Conservation (phyloP, 2,113 vertebrate genomes). For the Mus pahari region DNA sequence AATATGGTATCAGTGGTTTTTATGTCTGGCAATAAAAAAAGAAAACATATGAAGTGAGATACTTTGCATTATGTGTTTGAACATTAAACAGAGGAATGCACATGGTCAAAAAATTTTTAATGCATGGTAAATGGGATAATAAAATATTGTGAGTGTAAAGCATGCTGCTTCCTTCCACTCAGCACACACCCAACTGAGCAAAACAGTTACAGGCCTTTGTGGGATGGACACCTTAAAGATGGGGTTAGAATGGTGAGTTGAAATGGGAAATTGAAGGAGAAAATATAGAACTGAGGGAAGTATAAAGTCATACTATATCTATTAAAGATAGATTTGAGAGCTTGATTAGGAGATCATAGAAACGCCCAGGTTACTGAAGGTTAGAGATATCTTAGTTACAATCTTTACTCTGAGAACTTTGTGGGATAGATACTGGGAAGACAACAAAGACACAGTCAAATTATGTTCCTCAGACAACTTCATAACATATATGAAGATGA, state of each 20-base stretch:
- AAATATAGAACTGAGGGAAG: neutral
- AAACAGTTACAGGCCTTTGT: neutral
- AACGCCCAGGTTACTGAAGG: neutral
- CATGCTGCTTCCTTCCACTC: fast-evolving
- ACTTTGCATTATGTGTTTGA: neutral
- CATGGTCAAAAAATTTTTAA: neutral
- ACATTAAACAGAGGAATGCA: neutral
- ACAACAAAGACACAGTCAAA: neutral
- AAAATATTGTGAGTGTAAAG: neutral
- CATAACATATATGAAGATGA: neutral
- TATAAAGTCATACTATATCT: neutral
- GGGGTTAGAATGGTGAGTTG: neutral
- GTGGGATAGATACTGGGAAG: neutral
- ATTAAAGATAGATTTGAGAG: neutral
- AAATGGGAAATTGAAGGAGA: neutral
- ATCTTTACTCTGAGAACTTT: neutral
- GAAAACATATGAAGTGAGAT: neutral
- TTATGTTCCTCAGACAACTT: neutral
- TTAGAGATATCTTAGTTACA: neutral
- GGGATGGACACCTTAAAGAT: neutral
- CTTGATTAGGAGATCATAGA: neutral
- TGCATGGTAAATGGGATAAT: neutral
- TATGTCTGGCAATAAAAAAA: neutral
- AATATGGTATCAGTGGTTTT: neutral
- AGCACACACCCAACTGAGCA: neutral